phyloP scores from a whole-genome alignment of 2,797 vertebrate species.

The Triplophysa yarkandensis region DNA sequence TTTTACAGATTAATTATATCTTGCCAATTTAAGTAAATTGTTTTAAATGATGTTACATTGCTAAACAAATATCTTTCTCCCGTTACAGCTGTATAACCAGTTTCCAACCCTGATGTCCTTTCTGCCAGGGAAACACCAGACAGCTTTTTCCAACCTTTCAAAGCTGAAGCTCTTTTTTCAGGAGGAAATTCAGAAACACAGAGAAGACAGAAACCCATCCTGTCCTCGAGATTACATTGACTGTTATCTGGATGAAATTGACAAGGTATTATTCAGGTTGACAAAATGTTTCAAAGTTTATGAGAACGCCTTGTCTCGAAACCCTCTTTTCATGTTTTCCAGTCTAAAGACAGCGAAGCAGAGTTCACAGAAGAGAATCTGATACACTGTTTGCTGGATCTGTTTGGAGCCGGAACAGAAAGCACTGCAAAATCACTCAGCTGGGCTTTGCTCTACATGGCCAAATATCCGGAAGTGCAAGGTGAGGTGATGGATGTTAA shows the following conservation, averaged over 20 bases:
- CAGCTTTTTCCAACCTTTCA: slow-evolving; percentile 43
- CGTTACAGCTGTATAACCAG: slow-evolving; percentile 59
- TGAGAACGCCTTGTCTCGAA: no score
- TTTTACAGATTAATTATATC: no score
- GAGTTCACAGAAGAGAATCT: slow-evolving; percentile 75
- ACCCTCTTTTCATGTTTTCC: not conserved
- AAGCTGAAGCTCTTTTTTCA: slow-evolving; percentile 62
- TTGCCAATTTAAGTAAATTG: not conserved
- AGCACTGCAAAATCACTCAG: slow-evolving; percentile 59
- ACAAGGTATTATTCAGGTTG: no score
- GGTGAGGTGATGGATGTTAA: slow-evolving; percentile 47
- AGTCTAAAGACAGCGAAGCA: slow-evolving; percentile 58
- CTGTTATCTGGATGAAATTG: slow-evolving; percentile 78
- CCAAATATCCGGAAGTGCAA: slow-evolving; percentile 70
- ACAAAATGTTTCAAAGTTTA: no score
- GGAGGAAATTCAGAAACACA: slow-evolving; percentile 68
- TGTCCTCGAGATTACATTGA: slow-evolving; percentile 78
- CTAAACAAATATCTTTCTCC: not conserved
- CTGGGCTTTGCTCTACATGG: slow-evolving; percentile 74
- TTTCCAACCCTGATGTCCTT: slow-evolving; percentile 72
- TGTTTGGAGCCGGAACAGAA: slow-evolving; percentile 68
- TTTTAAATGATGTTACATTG: not conserved
- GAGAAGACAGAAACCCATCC: slow-evolving; percentile 67
- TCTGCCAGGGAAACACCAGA: slow-evolving; percentile 77
- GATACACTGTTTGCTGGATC: slow-evolving; percentile 64